A percentile compares a stretch with the other conserved stretches of the same genome.
Conservation (phyloP, 1,140 invertebrate genomes). For the Stenopsyche tienmushanensis region DNA sequence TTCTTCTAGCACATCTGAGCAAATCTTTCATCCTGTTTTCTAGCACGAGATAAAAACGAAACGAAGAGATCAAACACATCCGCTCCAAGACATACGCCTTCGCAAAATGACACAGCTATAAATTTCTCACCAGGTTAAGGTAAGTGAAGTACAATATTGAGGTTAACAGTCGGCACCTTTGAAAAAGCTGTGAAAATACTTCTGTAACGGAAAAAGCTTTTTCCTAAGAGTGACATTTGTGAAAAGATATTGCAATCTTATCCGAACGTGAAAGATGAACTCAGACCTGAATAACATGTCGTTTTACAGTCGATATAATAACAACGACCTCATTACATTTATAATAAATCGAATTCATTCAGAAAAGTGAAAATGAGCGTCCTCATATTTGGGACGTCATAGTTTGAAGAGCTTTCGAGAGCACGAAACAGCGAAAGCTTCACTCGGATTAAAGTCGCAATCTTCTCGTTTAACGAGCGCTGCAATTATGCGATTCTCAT, state of each 20-base stretch:
- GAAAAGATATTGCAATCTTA: conserved; percentile 19
- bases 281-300: background rate
- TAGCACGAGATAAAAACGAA: background rate
- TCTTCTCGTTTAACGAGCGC: too few relatives aligned
- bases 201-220: conserved; percentile 8
- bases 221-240: conserved; percentile 3
- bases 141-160: conserved; percentile 17
- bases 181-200: background rate
- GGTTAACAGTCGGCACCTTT: conserved; percentile 18
- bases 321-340: too few relatives aligned
- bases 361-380: too few relatives aligned
- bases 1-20: too few relatives aligned
- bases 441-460: too few relatives aligned
- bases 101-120: too few relatives aligned
- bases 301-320: background rate
- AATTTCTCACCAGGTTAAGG: background rate
- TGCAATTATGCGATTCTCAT: too few relatives aligned
- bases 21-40: background rate
- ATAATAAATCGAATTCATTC: too few relatives aligned
- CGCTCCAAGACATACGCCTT: too few relatives aligned
- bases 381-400: too few relatives aligned
- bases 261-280: conserved; percentile 7
- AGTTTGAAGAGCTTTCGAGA: too few relatives aligned
- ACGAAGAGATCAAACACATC: background rate
- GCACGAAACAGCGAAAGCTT: too few relatives aligned